Evolutionary conservation across 92 coral and sea anemone species (phyloP), one percentile per base, ranked within the genome.

Genomic region (Palythoa grandis): DNA sequence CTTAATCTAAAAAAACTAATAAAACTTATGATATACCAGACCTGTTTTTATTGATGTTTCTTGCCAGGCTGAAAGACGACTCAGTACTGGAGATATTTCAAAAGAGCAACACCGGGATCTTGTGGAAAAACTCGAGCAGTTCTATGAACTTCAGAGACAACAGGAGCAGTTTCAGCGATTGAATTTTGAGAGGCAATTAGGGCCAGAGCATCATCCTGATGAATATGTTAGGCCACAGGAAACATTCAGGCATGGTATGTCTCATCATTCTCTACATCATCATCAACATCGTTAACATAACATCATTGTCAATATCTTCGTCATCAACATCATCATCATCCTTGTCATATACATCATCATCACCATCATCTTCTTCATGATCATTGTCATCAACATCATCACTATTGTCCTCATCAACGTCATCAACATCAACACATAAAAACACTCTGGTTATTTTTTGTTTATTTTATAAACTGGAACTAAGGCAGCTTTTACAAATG

Each of bases 101-200:
- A 77, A 72, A 54, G 99, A 96, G 69, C 99, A 96, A 77, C 98
- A 96, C 86, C 88, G 84, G 50, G 99, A 96, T 11, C 85, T 96
- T 52, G 78, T 96, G 17, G 99, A 96, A 52, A 94, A 95, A 76
- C 95, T 96, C 60, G 89, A 91, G 24, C 96, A 96, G 86, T 90
- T 96, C 74, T 96, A 93, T 73, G 98, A 95, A 75, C 91, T 96
- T 13, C 99, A 96, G 75, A 90, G 95, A 73, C 91, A 93, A 79
- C 92, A 91, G 86, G 97, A 95, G 67, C 86, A 86, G 72, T 60
- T 74, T 72, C 79, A 58, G 24, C 87, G 22, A 65, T n/a, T 74
- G 74, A 40, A 24, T 19, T 57, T 52, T 19, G 87, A 29, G 47
- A 83, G 79, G 19, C 87, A 40, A 24, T 71, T 74, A 12, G 20